Base-by-base conservation (phyloP, 2,888 invertebrate species). In the Hydraecia micacea region DNA sequence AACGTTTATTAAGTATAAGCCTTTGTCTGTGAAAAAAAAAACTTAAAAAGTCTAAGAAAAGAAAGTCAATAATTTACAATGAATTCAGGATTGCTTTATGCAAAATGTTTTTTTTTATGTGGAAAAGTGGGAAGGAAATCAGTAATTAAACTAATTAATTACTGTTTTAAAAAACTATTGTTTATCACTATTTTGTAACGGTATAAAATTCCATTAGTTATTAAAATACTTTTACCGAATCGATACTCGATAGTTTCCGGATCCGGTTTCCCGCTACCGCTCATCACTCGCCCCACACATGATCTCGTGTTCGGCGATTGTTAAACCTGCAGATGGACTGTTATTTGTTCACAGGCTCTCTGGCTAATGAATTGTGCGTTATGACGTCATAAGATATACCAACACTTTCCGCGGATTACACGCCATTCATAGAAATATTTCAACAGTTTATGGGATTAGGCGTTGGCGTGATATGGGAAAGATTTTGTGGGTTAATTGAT, bases 301-400 rank as follows among this genome's bases (percentile, higher is more conserved):
- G 71, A 36, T 83, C 84, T 82, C 89, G 88, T 90, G 90, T 83
- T 80, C 70, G 60, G 73, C 84, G 80, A 86, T 78, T 85, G 88
- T 88, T 89, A 89, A 80, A 79, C 77, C 80, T 83, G 71, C 77
- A 87, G 87, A 90, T 86, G 87, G 82, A 88, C 88, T 87, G 88
- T 88, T 92, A 90, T 91, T 91, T 89, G 91, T 89, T 89, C 88
- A 76, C 84, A 86, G 87, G 87, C 82, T 89, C 86, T 81, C 75
- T 83, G 77, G 73, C 81, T 90, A 90, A 91, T 89, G 89, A 89
- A 88, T 90, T 85, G 87, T 79, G 76, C 78, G 79, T 84, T 82
- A 85, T 87, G 77, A 81, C 68, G 79, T 73, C 74, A 73, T 73
- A 70, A 79, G 73, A 75, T 63, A 75, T 63, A 63, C 32, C 39